Evolutionary conservation across 2,888 invertebrate species (phyloP).

Genomic region (Himalopsyche tibetana): DNA sequence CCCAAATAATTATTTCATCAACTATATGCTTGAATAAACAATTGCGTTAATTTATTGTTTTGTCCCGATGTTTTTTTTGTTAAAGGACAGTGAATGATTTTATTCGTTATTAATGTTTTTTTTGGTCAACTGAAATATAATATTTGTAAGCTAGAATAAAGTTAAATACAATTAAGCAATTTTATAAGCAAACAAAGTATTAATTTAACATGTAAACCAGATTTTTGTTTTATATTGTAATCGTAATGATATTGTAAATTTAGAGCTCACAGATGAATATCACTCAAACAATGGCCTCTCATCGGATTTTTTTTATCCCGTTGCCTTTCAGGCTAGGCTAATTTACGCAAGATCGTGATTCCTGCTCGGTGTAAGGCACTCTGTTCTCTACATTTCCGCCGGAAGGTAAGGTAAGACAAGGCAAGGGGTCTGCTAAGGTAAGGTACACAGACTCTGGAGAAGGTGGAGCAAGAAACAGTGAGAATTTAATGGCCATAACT

Average conservation of each 20-base stretch:
- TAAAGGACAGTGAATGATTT: too few relatives aligned
- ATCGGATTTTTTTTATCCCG: conserved; percentile 1
- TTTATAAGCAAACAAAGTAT: too few relatives aligned
- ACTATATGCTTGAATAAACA: too few relatives aligned
- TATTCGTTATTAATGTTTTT: too few relatives aligned
- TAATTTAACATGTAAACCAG: too few relatives aligned
- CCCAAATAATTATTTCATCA: too few relatives aligned
- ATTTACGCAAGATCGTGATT: conserved; percentile 39
- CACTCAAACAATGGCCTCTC: conserved; percentile 33
- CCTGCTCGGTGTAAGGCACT: conserved; percentile 15
- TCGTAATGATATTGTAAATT: background rate
- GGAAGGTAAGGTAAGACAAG: conserved; percentile 41
- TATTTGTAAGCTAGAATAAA: too few relatives aligned
- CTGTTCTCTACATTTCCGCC: conserved; percentile 47
- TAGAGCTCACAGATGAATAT: background rate
- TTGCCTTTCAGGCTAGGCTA: conserved; percentile 7
- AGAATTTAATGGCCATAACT: conserved; percentile 50
- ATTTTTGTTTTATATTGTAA: background rate
- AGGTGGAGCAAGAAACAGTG: conserved; percentile 50
- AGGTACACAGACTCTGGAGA: conserved; percentile 15
- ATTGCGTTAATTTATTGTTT: too few relatives aligned
- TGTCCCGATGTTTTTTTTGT: too few relatives aligned
- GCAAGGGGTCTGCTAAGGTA: conserved; percentile 23
- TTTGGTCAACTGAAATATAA: too few relatives aligned
- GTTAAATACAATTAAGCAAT: too few relatives aligned